These are phyloP conservation scores for Mixornis gularis DNA, from an alignment of 2,113 vertebrate genomes.

Conservation along the genomic window DNA sequence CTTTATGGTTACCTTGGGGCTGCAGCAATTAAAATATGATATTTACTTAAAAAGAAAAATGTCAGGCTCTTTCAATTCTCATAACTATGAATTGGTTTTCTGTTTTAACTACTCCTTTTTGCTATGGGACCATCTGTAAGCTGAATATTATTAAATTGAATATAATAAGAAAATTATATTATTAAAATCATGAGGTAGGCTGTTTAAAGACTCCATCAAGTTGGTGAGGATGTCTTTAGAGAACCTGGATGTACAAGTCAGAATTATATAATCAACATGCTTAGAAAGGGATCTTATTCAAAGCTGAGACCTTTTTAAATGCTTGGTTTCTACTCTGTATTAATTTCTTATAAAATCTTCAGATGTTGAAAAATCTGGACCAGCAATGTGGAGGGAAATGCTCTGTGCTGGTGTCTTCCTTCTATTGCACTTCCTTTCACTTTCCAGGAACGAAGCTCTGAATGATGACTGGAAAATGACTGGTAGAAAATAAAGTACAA, in stretches of 20 bases:
- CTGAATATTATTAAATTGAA: background rate
- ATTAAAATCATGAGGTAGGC: background rate
- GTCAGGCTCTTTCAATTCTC: conserved; percentile 25
- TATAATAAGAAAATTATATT: background rate
- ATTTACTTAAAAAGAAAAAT: conserved; percentile 60
- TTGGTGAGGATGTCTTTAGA: background rate
- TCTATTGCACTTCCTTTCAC: background rate
- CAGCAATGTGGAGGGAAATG: background rate
- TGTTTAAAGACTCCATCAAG: background rate
- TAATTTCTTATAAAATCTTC: background rate
- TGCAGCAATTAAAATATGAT: conserved; percentile 55
- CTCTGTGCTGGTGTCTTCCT: background rate
- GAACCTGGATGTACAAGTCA: background rate
- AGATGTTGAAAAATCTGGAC: background rate
- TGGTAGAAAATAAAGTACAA: background rate
- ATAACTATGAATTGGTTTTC: background rate
- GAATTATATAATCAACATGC: background rate
- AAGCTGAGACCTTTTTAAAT: background rate
- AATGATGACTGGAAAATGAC: background rate
- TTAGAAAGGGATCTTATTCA: background rate
- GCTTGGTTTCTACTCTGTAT: background rate
- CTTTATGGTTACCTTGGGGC: conserved; percentile 35
- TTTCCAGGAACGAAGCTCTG: background rate
- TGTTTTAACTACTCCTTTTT: conserved; percentile 15
- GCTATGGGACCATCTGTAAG: background rate